These are phyloP conservation scores for Heliocidaris erythrogramma DNA, from an alignment of 35 echinoderm and acorn worm species.

Conservation along the genomic window DNA sequence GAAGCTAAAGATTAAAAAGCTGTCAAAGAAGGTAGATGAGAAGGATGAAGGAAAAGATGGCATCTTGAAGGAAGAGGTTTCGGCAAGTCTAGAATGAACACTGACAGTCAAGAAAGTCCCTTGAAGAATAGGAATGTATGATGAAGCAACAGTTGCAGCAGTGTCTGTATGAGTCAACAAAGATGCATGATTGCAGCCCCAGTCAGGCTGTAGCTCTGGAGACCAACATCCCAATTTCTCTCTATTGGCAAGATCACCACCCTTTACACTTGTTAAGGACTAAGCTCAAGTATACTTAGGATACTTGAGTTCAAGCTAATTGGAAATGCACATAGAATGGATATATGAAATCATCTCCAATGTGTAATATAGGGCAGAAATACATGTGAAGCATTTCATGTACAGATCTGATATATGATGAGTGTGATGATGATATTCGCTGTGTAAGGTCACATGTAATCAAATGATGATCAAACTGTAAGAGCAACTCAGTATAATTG, in stretches of 20 bases:
- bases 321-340: not conserved
- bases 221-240: not conserved
- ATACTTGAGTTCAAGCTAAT: not conserved
- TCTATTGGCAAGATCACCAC: not conserved
- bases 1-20: slow-evolving; percentile 84
- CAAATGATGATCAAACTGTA: not conserved
- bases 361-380: not conserved
- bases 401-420: no score
- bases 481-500: not conserved
- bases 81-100: not conserved
- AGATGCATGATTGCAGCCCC: not conserved
- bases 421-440: not conserved
- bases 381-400: not conserved
- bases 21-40: slow-evolving; percentile 49
- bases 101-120: not conserved
- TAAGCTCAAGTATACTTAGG: not conserved
- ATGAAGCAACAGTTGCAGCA: not conserved
- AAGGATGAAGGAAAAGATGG: not conserved
- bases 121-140: not conserved
- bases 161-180: not conserved
- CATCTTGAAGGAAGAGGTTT: not conserved
- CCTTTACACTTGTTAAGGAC: not conserved
- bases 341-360: no score
- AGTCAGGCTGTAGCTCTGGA: not conserved
- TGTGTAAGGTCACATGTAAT: not conserved